Percentiles rank a stretch among this genome's conserved stretches.
phyloP scores from a whole-genome alignment of 92 coral and sea anemone species.

The Parazoanthus swiftii region DNA sequence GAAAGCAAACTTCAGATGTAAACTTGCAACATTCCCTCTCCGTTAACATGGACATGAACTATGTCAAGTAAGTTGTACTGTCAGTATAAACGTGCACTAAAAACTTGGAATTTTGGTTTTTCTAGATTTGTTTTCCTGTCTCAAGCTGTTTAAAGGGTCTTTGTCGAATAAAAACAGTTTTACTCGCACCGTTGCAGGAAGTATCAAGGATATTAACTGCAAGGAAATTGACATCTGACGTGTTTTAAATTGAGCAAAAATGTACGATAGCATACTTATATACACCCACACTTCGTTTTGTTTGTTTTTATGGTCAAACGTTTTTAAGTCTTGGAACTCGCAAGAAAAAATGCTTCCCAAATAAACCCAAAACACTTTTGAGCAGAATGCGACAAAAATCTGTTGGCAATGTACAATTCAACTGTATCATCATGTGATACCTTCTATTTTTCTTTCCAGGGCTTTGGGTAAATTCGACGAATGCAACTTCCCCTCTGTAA shows the following conservation, averaged over 20 bases:
- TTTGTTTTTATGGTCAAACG: background rate
- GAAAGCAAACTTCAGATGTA: slow-evolving; percentile 71
- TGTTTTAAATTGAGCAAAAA: background rate
- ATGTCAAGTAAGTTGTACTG: slow-evolving; percentile 72
- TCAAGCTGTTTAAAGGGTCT: too few relatives aligned
- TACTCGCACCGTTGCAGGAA: too few relatives aligned
- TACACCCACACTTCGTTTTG: background rate
- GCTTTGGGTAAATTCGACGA: slow-evolving; percentile 94
- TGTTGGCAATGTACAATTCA: background rate
- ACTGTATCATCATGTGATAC: background rate
- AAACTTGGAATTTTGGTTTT: background rate
- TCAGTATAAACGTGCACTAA: background rate
- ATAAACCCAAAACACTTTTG: too few relatives aligned
- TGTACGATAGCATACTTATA: background rate
- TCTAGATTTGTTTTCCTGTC: background rate
- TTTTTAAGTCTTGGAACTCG: too few relatives aligned
- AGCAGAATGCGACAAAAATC: background rate
- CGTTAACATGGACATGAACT: slow-evolving; percentile 81
- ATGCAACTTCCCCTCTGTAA: slow-evolving; percentile 74
- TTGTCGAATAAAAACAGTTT: too few relatives aligned
- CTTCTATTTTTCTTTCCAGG: slow-evolving; percentile 41
- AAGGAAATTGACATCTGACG: background rate
- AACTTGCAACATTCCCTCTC: slow-evolving; percentile 77
- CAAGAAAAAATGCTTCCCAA: background rate
- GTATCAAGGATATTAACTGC: too few relatives aligned